phyloP scores from a whole-genome alignment of 2,113 vertebrate genomes.

The Halichoeres trimaculatus region DNA sequence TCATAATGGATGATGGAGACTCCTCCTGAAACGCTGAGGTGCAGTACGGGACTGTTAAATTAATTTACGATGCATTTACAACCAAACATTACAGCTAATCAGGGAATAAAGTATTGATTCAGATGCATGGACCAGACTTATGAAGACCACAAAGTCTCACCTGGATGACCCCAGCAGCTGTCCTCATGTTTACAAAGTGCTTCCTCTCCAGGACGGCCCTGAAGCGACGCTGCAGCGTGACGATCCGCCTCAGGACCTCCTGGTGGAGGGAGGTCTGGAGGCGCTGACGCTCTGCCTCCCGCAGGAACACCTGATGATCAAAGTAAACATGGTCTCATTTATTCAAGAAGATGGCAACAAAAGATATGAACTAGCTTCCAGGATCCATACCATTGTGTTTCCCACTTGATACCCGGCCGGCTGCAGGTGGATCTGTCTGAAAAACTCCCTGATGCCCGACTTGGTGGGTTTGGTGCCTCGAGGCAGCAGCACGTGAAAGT shows the following conservation, averaged over 20 bases:
- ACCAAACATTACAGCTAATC: background rate
- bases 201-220: slow-evolving; percentile 88
- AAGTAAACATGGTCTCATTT: background rate
- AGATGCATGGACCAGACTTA: background rate
- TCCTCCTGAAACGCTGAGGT: background rate
- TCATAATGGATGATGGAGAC: slow-evolving; percentile 14
- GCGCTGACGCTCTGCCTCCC: slow-evolving; percentile 90
- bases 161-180: slow-evolving; percentile 86
- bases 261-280: slow-evolving; percentile 92
- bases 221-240: slow-evolving; percentile 90
- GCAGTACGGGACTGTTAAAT: background rate
- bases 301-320: slow-evolving; percentile 89
- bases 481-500: slow-evolving; percentile 93
- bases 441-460: slow-evolving; percentile 89
- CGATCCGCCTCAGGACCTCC: slow-evolving; percentile 91
- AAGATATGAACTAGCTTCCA: background rate
- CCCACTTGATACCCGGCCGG: slow-evolving; percentile 95
- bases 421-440: slow-evolving; percentile 86
- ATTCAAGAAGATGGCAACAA: background rate
- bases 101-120: background rate
- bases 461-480: slow-evolving; percentile 85
- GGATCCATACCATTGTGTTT: slow-evolving; percentile 88
- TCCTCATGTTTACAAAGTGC: slow-evolving; percentile 87
- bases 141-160: slow-evolving; percentile 68
- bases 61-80: slow-evolving; percentile 9